Percentiles rank a stretch among this genome's conserved stretches.
These are phyloP conservation scores for Labeo calbasu DNA, from an alignment of 2,797 vertebrate genomes.

Conservation along the genomic window DNA sequence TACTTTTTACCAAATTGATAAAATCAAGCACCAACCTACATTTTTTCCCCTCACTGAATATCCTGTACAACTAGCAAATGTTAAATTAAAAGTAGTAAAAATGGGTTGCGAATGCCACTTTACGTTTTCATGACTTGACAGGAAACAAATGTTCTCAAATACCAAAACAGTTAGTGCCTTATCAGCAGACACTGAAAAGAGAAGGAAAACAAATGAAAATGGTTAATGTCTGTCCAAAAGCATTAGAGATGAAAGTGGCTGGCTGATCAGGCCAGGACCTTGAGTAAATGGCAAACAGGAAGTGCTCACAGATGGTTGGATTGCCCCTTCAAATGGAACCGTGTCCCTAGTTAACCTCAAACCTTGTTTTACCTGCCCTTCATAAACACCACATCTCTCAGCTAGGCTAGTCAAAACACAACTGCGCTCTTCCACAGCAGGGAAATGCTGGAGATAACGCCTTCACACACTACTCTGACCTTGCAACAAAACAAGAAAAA, in stretches of 20 bases:
- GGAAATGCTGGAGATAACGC: conserved; percentile 25
- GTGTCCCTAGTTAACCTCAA: conserved; percentile 27
- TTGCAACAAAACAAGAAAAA: background rate
- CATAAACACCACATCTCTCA: background rate
- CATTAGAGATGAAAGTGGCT: conserved; percentile 59
- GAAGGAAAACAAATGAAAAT: conserved; percentile 43
- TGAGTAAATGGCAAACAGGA: conserved; percentile 69
- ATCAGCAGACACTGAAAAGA: conserved; percentile 20
- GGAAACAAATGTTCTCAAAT: conserved; percentile 7
- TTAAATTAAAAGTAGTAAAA: background rate
- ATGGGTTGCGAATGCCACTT: background rate
- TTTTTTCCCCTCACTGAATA: background rate
- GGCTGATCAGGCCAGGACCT: conserved; percentile 57
- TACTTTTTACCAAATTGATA: background rate
- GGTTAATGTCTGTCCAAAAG: conserved; percentile 59
- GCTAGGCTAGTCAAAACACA: conserved; percentile 34
- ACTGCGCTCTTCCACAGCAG: background rate
- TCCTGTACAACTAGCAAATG: background rate
- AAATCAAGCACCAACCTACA: background rate
- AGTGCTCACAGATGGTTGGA: conserved; percentile 55
- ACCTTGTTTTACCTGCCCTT: background rate
- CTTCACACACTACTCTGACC: conserved; percentile 22
- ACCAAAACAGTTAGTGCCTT: background rate
- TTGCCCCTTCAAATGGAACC: conserved; percentile 53
- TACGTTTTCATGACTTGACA: background rate